Evolutionary conservation across 2,113 vertebrate genomes (phyloP).

Genomic region (Chelonoidis abingdonii): DNA sequence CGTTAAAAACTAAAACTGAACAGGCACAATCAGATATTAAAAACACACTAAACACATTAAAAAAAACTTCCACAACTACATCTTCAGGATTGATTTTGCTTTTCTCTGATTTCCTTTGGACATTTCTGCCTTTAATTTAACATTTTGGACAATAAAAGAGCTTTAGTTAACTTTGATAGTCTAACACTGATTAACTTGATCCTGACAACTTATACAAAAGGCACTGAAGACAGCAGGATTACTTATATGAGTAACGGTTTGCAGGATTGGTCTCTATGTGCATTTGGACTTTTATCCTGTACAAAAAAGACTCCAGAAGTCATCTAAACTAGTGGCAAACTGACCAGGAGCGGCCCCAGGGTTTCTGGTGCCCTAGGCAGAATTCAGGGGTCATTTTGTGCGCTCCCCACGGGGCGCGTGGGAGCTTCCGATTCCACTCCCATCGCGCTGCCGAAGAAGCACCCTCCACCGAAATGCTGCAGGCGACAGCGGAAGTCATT

Average conservation of each 20-base stretch:
- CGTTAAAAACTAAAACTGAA: not conserved
- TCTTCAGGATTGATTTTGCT: not conserved
- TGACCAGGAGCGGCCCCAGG: not conserved
- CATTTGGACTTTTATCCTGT: not conserved
- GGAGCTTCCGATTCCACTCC: no score
- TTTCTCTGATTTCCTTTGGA: not conserved
- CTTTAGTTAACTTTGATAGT: not conserved
- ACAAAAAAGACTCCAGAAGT: not conserved
- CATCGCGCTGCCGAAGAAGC: no score
- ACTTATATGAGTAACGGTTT: not conserved
- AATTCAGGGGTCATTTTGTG: no score
- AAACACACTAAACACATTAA: not conserved
- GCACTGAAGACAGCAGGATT: not conserved
- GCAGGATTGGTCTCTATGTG: not conserved
- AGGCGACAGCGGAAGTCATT: no score
- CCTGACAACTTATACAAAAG: not conserved
- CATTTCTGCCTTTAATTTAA: not conserved
- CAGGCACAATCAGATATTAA: not conserved
- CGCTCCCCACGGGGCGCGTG: no score
- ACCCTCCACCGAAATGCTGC: no score
- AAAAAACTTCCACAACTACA: not conserved
- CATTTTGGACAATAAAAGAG: not conserved
- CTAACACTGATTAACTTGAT: not conserved
- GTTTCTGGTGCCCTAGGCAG: no score
- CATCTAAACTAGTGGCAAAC: not conserved